Evolutionary conservation across 2,113 vertebrate genomes (phyloP).

Genomic region (Myotis davidii): DNA sequence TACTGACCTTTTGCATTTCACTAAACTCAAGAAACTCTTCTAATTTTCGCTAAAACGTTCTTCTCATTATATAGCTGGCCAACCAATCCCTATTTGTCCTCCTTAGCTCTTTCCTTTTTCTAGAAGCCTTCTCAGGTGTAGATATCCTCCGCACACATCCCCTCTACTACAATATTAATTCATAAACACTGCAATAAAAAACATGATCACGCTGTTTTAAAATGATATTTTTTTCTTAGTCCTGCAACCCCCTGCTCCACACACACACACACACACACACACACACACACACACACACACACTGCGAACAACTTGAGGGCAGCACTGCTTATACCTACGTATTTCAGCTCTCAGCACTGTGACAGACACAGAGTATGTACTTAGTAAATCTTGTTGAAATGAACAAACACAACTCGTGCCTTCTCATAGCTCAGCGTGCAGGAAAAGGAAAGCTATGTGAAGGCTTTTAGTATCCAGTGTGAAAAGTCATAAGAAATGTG

Average conservation of each 20-base stretch:
- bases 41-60: background rate
- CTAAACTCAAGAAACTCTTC: background rate
- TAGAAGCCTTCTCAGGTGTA: background rate
- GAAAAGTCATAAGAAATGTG: background rate
- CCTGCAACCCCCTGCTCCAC: too few species aligned
- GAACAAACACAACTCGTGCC: background rate
- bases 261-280: too few species aligned
- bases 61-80: background rate
- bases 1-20: background rate
- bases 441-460: background rate
- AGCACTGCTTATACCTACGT: background rate
- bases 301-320: background rate
- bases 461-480: background rate
- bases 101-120: background rate
- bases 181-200: background rate
- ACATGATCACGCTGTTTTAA: background rate
- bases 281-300: background rate
- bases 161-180: background rate
- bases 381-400: conserved; percentile 21
- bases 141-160: background rate
- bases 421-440: background rate
- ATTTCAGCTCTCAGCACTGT: background rate
- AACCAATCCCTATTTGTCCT: background rate
- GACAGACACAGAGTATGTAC: background rate
- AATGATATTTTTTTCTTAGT: background rate